Evolutionary conservation across 2,113 vertebrate species (phyloP).

Genomic region (Arizona elegans): DNA sequence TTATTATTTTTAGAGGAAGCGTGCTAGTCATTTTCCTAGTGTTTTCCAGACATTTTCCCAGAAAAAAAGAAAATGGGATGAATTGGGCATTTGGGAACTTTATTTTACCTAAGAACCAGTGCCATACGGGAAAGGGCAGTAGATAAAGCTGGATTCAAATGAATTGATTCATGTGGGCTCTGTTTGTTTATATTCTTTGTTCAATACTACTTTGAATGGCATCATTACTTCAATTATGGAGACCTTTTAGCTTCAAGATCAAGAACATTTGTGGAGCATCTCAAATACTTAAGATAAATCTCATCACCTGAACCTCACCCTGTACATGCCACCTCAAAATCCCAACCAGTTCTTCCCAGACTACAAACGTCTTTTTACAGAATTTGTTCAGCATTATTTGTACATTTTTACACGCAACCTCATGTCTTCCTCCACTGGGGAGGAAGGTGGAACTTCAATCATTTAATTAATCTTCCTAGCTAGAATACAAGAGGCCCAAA

Average conservation of each 20-base stretch:
- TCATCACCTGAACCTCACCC: background rate
- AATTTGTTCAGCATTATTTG: background rate
- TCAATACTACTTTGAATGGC: background rate
- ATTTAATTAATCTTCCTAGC: background rate
- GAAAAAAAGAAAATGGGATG: background rate
- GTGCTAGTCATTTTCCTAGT: background rate
- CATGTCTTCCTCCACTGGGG: background rate
- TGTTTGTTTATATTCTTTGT: background rate
- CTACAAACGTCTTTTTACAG: background rate
- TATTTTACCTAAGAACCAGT: background rate
- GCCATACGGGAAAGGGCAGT: background rate
- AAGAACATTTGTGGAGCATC: background rate
- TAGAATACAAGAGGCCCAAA: background rate
- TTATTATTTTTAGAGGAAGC: background rate
- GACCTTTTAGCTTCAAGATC: background rate
- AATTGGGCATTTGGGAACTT: background rate
- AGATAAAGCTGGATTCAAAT: background rate
- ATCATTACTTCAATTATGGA: background rate
- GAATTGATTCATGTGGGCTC: background rate
- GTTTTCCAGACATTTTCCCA: background rate
- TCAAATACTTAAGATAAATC: background rate
- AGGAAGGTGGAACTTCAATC: background rate
- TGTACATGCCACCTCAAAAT: background rate
- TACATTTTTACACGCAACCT: background rate
- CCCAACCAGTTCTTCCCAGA: background rate